Evolutionary conservation across 2,113 vertebrate species (phyloP), one percentile per base, ranked within the genome.

Genomic region (Pao palembangensis): DNA sequence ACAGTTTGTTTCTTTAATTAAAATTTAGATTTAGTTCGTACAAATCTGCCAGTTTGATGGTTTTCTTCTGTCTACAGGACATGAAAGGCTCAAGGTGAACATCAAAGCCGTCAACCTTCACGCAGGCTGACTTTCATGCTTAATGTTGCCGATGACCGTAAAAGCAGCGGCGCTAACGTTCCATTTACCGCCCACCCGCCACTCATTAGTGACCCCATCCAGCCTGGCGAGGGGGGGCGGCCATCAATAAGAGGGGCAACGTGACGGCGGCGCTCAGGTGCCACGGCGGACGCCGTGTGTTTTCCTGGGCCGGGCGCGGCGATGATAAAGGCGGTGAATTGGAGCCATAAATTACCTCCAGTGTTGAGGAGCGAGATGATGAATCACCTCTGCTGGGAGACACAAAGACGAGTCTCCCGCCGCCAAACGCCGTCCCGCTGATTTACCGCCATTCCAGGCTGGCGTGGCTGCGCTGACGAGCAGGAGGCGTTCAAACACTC

Each of bases 301-400:
- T 69, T 64, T 11, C 20, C 43, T 3, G 3, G 21, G 21, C 21
- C 21, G 21, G 3, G 21, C 21, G 21, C 12, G 25, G 42, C 31
- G 62, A 70, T 67, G 77, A 84, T 80, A 75, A 79, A 75, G 63
- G 69, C 73, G 49, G 31, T 57, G 79, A 79, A 85, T 69, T 72
- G 58, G 64, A 83, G 67, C 58, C 65, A 83, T 86, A 85, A 81
- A 86, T 86, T 69, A 80, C 73, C 73, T 67, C 64, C 60, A 67
- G 71, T 64, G 3, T 60, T 54, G 74, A 83, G 6, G 55, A 76
- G 78, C 64, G 69, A 79, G n/a, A n/a, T 88, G 87, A 91, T 88
- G 78, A 88, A 89, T 89, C 85, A 86, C 80, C 34, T 62, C 66
- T 73, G 62, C 4, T 67, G 72, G 69, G 78, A 75, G 73, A 82